A percentile compares a stretch with the other conserved stretches of the same genome.
Conservation (phyloP, 2,113 vertebrate genomes). For the Chitala chitala region DNA sequence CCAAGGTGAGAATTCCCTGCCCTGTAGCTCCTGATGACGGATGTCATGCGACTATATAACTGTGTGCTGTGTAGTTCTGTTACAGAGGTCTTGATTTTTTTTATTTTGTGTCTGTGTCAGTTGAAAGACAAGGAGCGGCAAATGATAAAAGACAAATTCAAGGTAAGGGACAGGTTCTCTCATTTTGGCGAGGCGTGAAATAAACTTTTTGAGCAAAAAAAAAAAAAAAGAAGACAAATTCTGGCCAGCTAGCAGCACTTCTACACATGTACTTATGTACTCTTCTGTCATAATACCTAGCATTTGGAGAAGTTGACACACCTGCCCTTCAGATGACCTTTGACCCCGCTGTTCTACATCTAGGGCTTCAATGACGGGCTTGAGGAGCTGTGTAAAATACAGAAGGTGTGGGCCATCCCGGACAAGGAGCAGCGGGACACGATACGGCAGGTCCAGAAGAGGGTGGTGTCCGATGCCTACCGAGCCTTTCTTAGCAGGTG, state of each 20-base stretch:
- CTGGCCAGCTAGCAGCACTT: background rate
- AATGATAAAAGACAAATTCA: constrained; percentile 95
- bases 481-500: constrained; percentile 81
- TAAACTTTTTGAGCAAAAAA: background rate
- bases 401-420: constrained; percentile 96
- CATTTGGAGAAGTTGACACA: too few relatives aligned
- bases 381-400: constrained; percentile 91
- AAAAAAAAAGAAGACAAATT: background rate
- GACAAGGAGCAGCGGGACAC: constrained; percentile 83
- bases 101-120: constrained; percentile 54
- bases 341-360: background rate
- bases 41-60: too few relatives aligned
- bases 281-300: too few relatives aligned
- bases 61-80: too few relatives aligned
- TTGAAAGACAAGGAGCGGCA: constrained; percentile 97
- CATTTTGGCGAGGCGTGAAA: too few relatives aligned
- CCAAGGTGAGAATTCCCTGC: constrained; percentile 69
- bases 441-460: constrained; percentile 83
- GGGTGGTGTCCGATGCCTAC: constrained; percentile 81
- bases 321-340: background rate
- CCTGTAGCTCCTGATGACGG: too few relatives aligned
- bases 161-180: constrained; percentile 63
- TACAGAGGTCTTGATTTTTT: background rate
- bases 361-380: constrained; percentile 95
- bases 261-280: too few relatives aligned